Base-by-base conservation (phyloP, 2,113 vertebrate species). In the Hyaena hyaena region DNA sequence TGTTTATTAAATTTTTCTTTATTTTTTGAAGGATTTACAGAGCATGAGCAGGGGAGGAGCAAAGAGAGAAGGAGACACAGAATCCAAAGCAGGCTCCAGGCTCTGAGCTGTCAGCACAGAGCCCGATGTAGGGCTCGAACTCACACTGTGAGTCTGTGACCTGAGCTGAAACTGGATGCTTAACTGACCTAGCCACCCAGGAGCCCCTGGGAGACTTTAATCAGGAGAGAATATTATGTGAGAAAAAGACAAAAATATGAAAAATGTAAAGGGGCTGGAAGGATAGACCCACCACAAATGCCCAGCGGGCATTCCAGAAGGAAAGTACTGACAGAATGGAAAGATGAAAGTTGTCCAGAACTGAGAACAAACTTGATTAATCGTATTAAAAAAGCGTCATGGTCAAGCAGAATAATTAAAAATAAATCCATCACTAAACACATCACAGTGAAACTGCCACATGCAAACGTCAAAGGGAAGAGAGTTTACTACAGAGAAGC, bases 381-480 rank as follows among this genome's bases (percentile, higher is more conserved):
- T 80, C 61, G 23, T 65, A 69, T 96, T 88, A 16, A 26, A 95
- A 91, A 95, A 87, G n/a, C 48, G 79, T 45, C 55, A 33, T 74
- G 12, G 48, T 73, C 7, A 50, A 50, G 45, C 7, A 96, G 48
- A 71, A 80, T 76, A 66, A 95, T 86, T 79, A 85, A 14, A 96
- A 92, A 95, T 69, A 61, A 95, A 65, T 84, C 15, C 45, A 26
- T 89, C 87, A 65, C 17, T 61, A 61, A 39, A 53, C 10, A 61
- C 31, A 69, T 35, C 58, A 69, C 19, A n/a, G 74, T 90, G 50
- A 93, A 90, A 88, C 23, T 87, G 33, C 39, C 39, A 24, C 92
- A 87, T 16, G 65, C 21, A 14, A 63, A 88, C 73, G 28, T n/a
- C 65, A 53, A 82, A 92, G 33, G 53, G 28, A 87, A 90, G 76